Base-by-base conservation (phyloP, 2,888 invertebrate species). In the Drosophila bunnanda region DNA sequence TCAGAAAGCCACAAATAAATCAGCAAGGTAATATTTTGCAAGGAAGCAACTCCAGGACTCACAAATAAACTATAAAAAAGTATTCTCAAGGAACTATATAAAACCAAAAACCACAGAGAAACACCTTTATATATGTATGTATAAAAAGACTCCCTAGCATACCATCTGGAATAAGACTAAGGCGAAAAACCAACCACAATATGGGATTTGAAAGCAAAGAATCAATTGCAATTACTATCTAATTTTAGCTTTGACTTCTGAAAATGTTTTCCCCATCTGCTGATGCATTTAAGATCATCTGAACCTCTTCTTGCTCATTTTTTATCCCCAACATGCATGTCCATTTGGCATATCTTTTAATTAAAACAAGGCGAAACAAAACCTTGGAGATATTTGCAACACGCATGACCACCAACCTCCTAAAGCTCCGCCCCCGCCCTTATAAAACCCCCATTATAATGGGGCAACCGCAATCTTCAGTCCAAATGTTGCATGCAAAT, bases 401-500 rank as follows among this genome's bases (percentile, higher is more conserved):
- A 84, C 83, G 87, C 83, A 86, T 81, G 80, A 46, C 60, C 43
- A 54, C 38, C 54, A 60, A 59, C n/a, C 32, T 34, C 38, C 38
- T 22, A 5, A 28, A 28, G 28, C 25, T 48, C 22, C 52, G 32
- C 52, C 59, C 53, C 12, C n/a, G n/a, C n/a, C 22, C 53, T 41
- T 38, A 54, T 54, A 41, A 54, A 54, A 54, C 59, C 54, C 39
- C 41, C 39, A 22, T 60, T 32, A 17, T 25, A 32, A 60, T 59
- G 54, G 32, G 59, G 50, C 53, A 52, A 60, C 77, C 65, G 50
- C 73, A 77, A 65, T 66, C 59, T 58, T 54, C 64, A 52, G 66
- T 78, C 69, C 71, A 76, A 79, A 85, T 83, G 86, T 79, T 79
- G 81, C 83, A 83, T 82, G 83, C 86, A 80, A 84, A 82, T 84